Percentiles rank a stretch among this genome's conserved stretches.
phyloP scores from a whole-genome alignment of 2,797 vertebrate genomes.

The Gouania willdenowi region DNA sequence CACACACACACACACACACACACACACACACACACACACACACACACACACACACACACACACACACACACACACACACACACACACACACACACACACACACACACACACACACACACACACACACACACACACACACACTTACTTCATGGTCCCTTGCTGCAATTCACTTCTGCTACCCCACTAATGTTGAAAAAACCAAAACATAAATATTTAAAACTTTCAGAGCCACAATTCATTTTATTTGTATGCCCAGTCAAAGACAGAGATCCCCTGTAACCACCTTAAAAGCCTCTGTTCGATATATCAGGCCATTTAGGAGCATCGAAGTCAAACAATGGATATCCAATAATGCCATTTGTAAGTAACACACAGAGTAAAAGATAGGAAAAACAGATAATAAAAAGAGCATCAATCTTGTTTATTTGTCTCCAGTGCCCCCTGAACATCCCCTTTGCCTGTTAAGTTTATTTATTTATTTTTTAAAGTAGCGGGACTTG shows the following conservation, averaged over 20 bases:
- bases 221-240: conserved; percentile 69
- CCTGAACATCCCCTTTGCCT: conserved; percentile 61
- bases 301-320: conserved; percentile 80
- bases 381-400: conserved; percentile 78
- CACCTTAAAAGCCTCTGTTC: conserved; percentile 79
- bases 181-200: conserved; percentile 45
- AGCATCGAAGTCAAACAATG: conserved; percentile 78
- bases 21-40: conserved; percentile 21
- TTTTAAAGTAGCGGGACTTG: conserved; percentile 73
- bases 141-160: conserved; percentile 46
- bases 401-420: conserved; percentile 83
- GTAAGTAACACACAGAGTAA: conserved; percentile 78
- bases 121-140: conserved; percentile 27
- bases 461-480: conserved; percentile 77
- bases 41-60: conserved; percentile 4
- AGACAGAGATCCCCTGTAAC: conserved; percentile 76
- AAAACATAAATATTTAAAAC: conserved; percentile 80
- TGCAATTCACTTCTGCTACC: conserved; percentile 56
- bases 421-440: conserved; percentile 76
- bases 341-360: conserved; percentile 81
- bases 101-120: conserved; percentile 3
- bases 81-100: too few species aligned
- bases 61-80: too few species aligned
- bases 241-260: conserved; percentile 74
- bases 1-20: conserved; percentile 1